Evolutionary conservation across 2,888 invertebrate species (phyloP).

Genomic region (Pachydiplax longipennis): DNA sequence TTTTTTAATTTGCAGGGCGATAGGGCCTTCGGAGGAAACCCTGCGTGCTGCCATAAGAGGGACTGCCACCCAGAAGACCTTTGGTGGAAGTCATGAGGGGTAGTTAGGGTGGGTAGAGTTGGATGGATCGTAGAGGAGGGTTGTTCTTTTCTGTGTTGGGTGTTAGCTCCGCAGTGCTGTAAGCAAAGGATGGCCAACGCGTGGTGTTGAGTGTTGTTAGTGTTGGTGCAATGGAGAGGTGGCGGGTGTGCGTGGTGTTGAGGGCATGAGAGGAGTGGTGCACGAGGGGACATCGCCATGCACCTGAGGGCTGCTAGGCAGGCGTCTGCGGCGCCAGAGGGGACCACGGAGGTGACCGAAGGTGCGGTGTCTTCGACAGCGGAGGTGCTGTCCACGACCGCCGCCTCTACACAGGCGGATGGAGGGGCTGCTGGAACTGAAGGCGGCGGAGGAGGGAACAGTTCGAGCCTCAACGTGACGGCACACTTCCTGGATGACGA

Average conservation of each 20-base stretch:
- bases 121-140: too few relatives aligned
- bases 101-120: too few relatives aligned
- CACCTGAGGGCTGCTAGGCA: constrained; percentile 24
- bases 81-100: too few relatives aligned
- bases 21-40: too few relatives aligned
- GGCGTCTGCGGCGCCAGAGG: neutral
- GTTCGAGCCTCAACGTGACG: constrained; percentile 8
- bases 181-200: neutral
- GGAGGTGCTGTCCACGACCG: constrained; percentile 57
- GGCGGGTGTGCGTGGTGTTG: neutral
- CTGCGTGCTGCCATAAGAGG: too few relatives aligned
- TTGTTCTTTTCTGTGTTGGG: too few relatives aligned
- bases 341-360: constrained; percentile 50
- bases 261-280: neutral
- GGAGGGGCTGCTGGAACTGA: neutral
- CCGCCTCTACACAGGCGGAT: constrained; percentile 55
- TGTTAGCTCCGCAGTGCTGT: too few relatives aligned
- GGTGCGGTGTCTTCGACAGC: constrained; percentile 57
- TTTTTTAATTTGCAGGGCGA: too few relatives aligned
- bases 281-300: neutral
- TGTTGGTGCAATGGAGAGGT: neutral
- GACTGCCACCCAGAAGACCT: too few relatives aligned
- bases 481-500: constrained; percentile 22
- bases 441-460: neutral
- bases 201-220: neutral